Conservation (phyloP, 2,113 vertebrate species). For the Cynopterus brachyotis region DNA sequence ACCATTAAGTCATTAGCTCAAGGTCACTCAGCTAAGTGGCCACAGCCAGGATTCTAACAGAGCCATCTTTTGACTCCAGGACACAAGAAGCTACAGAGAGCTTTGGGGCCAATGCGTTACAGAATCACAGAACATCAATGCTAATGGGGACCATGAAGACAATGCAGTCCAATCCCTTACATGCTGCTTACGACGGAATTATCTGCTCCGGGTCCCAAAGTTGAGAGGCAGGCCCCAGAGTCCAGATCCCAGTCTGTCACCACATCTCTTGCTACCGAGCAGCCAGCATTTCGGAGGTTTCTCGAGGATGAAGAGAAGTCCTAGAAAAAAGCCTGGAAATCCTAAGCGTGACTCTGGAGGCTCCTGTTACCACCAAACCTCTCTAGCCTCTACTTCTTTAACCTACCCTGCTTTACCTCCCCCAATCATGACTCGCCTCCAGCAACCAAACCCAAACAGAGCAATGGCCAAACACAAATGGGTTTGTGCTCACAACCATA, state of each 20-base stretch:
- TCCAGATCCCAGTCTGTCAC: not conserved
- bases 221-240: not conserved
- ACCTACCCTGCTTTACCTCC: not conserved
- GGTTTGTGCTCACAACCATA: not conserved
- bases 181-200: fast-evolving
- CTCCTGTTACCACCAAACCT: not conserved
- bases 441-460: conserved; percentile 8
- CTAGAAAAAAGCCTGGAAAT: not conserved
- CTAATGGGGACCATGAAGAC: not conserved
- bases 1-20: not conserved
- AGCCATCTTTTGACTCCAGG: not conserved
- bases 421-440: not conserved
- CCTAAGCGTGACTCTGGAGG: not conserved
- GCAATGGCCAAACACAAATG: not conserved
- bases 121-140: not conserved
- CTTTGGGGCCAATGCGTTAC: not conserved
- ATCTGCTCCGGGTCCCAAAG: not conserved
- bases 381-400: not conserved
- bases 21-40: not conserved
- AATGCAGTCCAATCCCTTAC: not conserved
- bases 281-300: not conserved
- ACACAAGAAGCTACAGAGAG: not conserved
- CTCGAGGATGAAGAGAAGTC: not conserved
- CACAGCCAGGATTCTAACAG: not conserved
- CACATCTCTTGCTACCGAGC: not conserved